Percentiles rank a stretch among this genome's conserved stretches.
These are phyloP conservation scores for Forbesichthys agassizii DNA, from an alignment of 2,113 vertebrate genomes.

Conservation along the genomic window DNA sequence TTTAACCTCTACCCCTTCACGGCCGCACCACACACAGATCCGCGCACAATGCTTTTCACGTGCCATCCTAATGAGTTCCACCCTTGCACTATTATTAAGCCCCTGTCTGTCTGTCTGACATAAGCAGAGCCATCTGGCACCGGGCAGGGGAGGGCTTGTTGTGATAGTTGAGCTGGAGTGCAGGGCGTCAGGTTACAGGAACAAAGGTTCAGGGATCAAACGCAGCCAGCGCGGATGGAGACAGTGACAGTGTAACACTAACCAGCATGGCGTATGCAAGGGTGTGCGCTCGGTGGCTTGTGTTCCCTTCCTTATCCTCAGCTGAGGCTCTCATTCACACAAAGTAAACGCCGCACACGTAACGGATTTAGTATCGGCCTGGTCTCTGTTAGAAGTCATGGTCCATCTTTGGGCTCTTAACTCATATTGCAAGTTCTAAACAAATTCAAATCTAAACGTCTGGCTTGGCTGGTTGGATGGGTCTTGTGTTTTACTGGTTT, in stretches of 20 bases:
- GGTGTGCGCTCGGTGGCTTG: background rate
- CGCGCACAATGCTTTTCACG: conserved; percentile 19
- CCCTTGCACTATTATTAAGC: conserved; percentile 18
- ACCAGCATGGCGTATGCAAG: conserved; percentile 1
- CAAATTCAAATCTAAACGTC: no score
- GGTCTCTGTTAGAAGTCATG: conserved; percentile 5
- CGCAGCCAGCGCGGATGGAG: conserved; percentile 17
- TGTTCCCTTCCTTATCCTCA: background rate
- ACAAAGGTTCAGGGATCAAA: conserved; percentile 36
- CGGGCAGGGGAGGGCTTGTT: conserved; percentile 48
- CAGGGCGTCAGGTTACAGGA: conserved; percentile 42
- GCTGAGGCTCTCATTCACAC: background rate
- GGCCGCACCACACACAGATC: conserved; percentile 3
- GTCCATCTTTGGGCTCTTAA: background rate
- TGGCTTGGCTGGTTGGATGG: background rate
- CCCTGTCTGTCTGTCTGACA: conserved; percentile 9
- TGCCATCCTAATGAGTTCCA: conserved; percentile 54
- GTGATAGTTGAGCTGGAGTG: conserved; percentile 63
- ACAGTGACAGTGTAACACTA: conserved; percentile 3
- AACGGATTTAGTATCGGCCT: background rate
- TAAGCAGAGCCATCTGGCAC: conserved; percentile 59
- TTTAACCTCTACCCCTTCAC: conserved; percentile 65
- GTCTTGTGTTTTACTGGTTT: background rate
- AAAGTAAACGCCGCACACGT: conserved; percentile 1
- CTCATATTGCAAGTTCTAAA: background rate